Evolutionary conservation across 2,797 vertebrate species (phyloP), one percentile per base, ranked within the genome.

Genomic region (Valencia hispanica): DNA sequence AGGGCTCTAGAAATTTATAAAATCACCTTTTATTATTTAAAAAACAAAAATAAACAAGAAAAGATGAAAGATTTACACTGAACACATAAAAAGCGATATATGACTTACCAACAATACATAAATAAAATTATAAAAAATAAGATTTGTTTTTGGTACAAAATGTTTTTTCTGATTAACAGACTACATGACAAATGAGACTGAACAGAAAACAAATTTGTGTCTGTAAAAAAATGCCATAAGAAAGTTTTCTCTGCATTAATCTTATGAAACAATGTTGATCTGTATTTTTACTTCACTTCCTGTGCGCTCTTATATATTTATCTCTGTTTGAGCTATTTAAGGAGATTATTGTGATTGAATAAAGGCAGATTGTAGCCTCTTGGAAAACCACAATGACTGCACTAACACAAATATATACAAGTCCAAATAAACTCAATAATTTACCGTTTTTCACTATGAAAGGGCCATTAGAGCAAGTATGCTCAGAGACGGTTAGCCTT

Each of bases 371-470:
- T 80, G 50, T 65, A 20, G 10, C 73, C 30, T 68, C 15, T 45
- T 74, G 69, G 47, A 79, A 22, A 74, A 85, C 77, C 27, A 70
- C 45, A 73, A 77, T 69, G 34, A 85, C 48, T 66, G 63, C 66
- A 77, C 59, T 68, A 81, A 45, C 55, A 39, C 25, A 74, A 41
- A 81, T 79, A 34, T 73, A 48, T 45, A 51, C 63, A 48, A 79
- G 59, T 70, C 53, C 77, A 78, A 84, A 78, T 79, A 81, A 73
- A 70, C 50, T 82, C 36, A 81, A 70, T 76, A 50, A 82, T 63
- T 75, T 72, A 76, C 76, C 55, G 34, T 68, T 79, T 81, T 43
- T 73, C 27, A 70, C 53, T 55, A n/a, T 32, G 11, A 57, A 75
- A 15, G 7, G 8, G 18, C 1, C 76, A 77, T 84, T 78, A 78